Evolutionary conservation across 1,140 invertebrate genomes (phyloP), one percentile per base, ranked within the genome.

Genomic region (Drosophila rhopaloa): DNA sequence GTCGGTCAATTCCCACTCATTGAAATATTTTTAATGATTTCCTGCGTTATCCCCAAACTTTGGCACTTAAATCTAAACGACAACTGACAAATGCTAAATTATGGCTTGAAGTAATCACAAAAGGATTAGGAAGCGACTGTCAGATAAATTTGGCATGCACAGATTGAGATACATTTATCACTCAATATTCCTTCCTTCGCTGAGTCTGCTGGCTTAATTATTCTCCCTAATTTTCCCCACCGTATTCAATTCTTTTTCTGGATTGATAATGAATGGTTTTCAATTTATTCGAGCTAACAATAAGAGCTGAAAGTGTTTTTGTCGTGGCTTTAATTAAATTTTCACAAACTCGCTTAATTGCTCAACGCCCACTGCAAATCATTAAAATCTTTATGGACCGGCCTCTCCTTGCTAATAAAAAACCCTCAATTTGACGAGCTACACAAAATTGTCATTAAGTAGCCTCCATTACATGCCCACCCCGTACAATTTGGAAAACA

Each of bases 361-460:
- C 61, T 37, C 61, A 50, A 59, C 73, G 73, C 73, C 73, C 73
- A 76, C 73, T 76, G 47, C 37, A 46, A 76, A 76, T 82, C 79
- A 76, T 88, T 83, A 72, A 78, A 75, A 63, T 79, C 68, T 79
- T 74, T 79, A 76, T 71, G 55, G 55, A 37, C 50, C 43, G 46
- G 58, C 62, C 40, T 51, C 61, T 41, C 48, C 46, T 47, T 44
- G 43, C 50, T 48, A 65, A 68, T 82, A 76, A 85, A 85, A 85
- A 77, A 50, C 41, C 67, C 59, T 55, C 62, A 67, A 76, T 66
- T 77, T 82, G 79, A 81, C 79, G 74, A 73, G 74, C 74, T 62
- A 81, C 78, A 63, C 80, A 85, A 78, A 86, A 82, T 79, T 82
- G 79, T 82, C 83, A 86, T 86, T 82, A 88, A 70, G 70, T 57